phyloP scores from a whole-genome alignment of 2,113 vertebrate species.

The Myanophis thanlyinensis region DNA sequence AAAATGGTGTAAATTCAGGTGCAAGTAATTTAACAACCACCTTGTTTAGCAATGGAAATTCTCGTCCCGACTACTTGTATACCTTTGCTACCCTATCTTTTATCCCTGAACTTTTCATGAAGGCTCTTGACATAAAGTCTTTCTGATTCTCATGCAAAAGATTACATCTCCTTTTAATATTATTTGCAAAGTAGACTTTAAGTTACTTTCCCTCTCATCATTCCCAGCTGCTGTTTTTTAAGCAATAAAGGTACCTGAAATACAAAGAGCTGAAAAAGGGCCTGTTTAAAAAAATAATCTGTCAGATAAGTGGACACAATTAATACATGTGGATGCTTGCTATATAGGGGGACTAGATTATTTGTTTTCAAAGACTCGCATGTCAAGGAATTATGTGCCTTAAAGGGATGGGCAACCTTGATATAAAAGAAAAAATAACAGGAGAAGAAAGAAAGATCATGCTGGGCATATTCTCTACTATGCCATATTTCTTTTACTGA shows the following conservation, averaged over 20 bases:
- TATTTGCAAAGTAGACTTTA: neutral
- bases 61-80: neutral
- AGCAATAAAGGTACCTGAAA: neutral
- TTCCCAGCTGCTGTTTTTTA: neutral
- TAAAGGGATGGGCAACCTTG: neutral
- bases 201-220: neutral
- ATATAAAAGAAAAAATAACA: neutral
- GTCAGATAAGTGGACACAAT: neutral
- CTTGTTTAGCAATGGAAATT: neutral
- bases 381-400: neutral
- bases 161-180: neutral
- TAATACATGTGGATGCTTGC: neutral
- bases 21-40: neutral
- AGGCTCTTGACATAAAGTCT: neutral
- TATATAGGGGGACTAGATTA: neutral
- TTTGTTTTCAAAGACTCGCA: neutral
- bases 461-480: neutral
- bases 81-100: fast-evolving
- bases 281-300: neutral
- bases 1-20: too few species aligned
- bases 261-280: neutral
- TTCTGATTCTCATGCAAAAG: slow-evolving; percentile 26
- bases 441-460: neutral
- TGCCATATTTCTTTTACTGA: neutral
- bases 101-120: neutral